Conservation (phyloP, 2,797 vertebrate species). For the Chelon auratus region DNA sequence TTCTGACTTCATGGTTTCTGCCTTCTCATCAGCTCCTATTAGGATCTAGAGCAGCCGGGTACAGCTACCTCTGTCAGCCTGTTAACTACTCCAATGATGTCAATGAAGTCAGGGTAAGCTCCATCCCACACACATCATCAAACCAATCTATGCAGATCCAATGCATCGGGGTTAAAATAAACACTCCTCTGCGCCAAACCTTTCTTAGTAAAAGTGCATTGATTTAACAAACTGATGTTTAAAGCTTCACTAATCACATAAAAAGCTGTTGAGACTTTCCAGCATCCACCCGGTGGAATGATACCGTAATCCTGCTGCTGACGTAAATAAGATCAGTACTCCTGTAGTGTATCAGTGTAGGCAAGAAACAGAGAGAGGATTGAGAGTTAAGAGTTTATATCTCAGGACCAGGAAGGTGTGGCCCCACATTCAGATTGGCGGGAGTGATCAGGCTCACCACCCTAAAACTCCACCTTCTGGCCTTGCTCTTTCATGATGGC, state of each 20-base stretch:
- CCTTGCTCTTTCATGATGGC: constrained; percentile 36
- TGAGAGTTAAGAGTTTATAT: constrained; percentile 24
- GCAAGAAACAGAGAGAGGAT: constrained; percentile 12
- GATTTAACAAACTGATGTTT: constrained; percentile 2
- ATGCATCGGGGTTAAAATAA: neutral
- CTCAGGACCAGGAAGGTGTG: constrained; percentile 43
- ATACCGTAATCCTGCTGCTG: constrained; percentile 39
- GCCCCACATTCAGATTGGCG: constrained; percentile 23
- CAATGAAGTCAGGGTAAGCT: constrained; percentile 97
- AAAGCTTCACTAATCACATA: neutral
- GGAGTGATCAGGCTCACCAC: constrained; percentile 55
- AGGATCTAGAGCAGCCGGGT: constrained; percentile 93
- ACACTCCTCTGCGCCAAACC: neutral
- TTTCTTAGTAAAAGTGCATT: neutral
- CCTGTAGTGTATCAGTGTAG: constrained; percentile 7
- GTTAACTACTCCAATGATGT: constrained; percentile 96
- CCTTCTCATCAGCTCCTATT: constrained; percentile 88
- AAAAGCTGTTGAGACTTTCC: neutral
- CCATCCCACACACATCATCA: neutral
- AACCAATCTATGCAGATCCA: constrained; percentile 8
- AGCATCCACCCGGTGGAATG: neutral
- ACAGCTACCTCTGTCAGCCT: constrained; percentile 97
- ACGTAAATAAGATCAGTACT: constrained; percentile 32
- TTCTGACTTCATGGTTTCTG: constrained; percentile 32
- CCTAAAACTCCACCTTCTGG: constrained; percentile 36